Evolutionary conservation across 2,113 vertebrate genomes (phyloP).

Genomic region (Conger conger): DNA sequence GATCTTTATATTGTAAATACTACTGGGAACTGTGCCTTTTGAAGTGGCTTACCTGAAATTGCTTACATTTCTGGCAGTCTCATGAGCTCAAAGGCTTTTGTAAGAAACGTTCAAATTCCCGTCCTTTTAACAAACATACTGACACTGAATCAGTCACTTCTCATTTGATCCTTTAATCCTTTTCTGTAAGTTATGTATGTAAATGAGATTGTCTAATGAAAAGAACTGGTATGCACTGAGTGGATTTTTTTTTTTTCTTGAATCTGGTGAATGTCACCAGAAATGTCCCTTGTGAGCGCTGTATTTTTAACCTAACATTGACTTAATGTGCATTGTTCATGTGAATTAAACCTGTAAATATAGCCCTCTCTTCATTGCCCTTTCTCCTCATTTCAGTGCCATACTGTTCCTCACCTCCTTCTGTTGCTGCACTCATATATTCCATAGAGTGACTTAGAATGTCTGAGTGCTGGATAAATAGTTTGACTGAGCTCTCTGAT

Average conservation of each 20-base stretch:
- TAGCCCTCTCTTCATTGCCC: conserved; percentile 1
- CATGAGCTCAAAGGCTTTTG: neutral
- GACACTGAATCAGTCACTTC: neutral
- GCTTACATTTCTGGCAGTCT: conserved; percentile 1
- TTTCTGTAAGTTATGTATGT: conserved; percentile 19
- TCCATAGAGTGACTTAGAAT: neutral
- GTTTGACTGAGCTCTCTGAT: neutral
- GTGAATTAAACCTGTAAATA: conserved; percentile 50
- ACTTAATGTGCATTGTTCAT: conserved; percentile 26
- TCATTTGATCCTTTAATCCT: conserved; percentile 1
- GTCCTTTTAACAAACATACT: neutral
- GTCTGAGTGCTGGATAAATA: neutral
- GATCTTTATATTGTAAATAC: conserved; percentile 65
- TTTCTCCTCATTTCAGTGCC: neutral
- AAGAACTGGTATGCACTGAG: conserved; percentile 13
- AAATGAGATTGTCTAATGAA: conserved; percentile 21
- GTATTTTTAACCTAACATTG: conserved; percentile 20
- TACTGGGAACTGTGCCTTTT: conserved; percentile 57
- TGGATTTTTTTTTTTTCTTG: neutral
- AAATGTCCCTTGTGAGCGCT: conserved; percentile 20
- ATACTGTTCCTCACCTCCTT: neutral
- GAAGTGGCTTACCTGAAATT: conserved; percentile 50
- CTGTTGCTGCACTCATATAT: neutral
- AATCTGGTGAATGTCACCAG: conserved; percentile 14
- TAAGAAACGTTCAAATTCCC: conserved; percentile 5